phyloP scores from a whole-genome alignment of 2,113 vertebrate species.

The Callithrix jacchus region DNA sequence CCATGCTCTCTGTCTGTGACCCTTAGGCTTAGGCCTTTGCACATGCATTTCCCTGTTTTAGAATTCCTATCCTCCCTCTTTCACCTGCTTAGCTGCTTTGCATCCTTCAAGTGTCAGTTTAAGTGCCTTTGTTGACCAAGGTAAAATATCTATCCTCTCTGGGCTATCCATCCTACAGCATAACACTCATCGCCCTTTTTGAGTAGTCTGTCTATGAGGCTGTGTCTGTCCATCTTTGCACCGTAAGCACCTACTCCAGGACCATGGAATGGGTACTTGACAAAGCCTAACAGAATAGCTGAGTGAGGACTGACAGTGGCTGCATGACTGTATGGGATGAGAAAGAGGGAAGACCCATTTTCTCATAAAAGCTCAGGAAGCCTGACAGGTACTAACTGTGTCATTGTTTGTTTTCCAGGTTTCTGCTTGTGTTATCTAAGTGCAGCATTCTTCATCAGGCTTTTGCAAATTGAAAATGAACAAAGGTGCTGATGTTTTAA shows the following conservation, averaged over 20 bases:
- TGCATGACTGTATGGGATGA: neutral
- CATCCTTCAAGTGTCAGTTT: neutral
- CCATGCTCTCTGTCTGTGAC: neutral
- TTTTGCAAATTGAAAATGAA: conserved; percentile 39
- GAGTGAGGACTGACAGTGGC: neutral
- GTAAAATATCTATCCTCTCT: neutral
- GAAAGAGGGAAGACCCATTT: neutral
- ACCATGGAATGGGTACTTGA: neutral
- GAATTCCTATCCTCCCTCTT: neutral
- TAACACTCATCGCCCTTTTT: neutral
- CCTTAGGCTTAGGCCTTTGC: neutral
- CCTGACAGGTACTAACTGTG: rapidly evolving
- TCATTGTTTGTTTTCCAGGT: too few species aligned
- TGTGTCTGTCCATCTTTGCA: neutral
- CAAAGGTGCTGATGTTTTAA: conserved; percentile 34
- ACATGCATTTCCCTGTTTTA: neutral
- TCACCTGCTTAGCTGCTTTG: neutral
- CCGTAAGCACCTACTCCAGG: neutral
- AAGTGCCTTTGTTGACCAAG: neutral
- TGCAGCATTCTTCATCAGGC: neutral
- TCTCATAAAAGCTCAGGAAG: neutral
- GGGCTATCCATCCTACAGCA: neutral
- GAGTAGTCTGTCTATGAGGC: neutral
- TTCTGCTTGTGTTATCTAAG: neutral
- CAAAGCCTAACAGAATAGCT: neutral